Base-by-base conservation (phyloP, 2,113 vertebrate species). In the Nothocercus nigrocapillus region DNA sequence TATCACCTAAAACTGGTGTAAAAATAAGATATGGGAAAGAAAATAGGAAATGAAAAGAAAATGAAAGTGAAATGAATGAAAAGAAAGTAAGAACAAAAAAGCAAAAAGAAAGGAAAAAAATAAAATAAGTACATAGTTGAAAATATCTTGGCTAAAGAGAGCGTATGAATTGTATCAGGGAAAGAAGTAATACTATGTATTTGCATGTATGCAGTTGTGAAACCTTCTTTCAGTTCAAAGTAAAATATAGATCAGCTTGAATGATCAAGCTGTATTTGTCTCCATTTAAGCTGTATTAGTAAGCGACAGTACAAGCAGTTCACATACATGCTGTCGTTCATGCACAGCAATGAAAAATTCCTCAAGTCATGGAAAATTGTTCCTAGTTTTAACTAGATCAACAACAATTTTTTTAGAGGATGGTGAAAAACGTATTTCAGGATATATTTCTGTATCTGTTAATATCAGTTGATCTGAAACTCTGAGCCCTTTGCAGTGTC, bases 281-380 rank as follows among this genome's bases (percentile, higher is more conserved):
- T 95, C 96, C 93, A 85, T 95, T 93, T 87, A 22, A 70, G 80
- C 93, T 92, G 66, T 92, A 28, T 89, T 80, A 84, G 59, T 69
- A 87, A 80, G 79, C 87, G 94, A 94, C 94, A 95, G 92, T 89
- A 94, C 79, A 62, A 82, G 72, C 81, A 67, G 94, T 63, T 70
- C 93, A 89, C 89, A 82, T 69, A 78, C 36, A 44, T 45, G 91
- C 73, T 96, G 85, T 86, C 19, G 1, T 91, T 90, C 93, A 86
- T 92, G 92, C 86, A 73, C 30, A 3, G 89, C 79, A 63, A 59
- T 90, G 95, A 96, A 95, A 96, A 94, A 95, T 95, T 82, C 92
- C 89, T 91, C 87, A 89, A 88, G 94, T 94, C 81, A 42, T 17
- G 16, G 82, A 95, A 95, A 89, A 95, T 93, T 92, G 87, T 89